Conservation (phyloP, 2,888 invertebrate species). For the Lasius platythorax region DNA sequence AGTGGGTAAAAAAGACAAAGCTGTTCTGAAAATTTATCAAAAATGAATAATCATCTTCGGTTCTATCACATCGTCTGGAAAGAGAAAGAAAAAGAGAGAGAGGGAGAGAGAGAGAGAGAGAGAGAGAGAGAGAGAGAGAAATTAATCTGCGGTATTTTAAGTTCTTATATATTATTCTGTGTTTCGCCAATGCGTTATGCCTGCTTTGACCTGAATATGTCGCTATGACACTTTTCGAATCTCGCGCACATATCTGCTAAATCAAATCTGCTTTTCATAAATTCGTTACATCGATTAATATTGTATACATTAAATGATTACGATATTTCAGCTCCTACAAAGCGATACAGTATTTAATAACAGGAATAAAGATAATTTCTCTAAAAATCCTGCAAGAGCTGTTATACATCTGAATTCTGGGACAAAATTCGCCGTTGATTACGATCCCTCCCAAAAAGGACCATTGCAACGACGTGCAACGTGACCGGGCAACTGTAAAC, state of each 20-base stretch:
- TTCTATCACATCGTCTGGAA: neutral
- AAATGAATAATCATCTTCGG: constrained; percentile 28
- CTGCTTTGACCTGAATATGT: constrained; percentile 30
- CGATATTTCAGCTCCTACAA: neutral
- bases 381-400: neutral
- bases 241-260: neutral
- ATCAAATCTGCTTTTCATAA: neutral
- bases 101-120: too few relatives aligned
- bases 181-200: neutral
- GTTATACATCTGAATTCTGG: neutral
- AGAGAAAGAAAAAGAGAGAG: too few relatives aligned
- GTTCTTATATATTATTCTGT: constrained; percentile 29
- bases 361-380: neutral
- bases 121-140: neutral
- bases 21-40: constrained; percentile 1
- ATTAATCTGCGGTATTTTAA: constrained; percentile 5
- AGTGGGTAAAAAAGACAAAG: neutral
- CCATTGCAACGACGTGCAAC: neutral
- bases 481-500: neutral
- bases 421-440: neutral
- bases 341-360: neutral
- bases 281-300: neutral
- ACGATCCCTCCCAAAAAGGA: neutral
- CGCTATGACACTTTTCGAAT: neutral
- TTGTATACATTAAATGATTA: neutral